Percentiles rank a stretch among this genome's conserved stretches.
These are phyloP conservation scores for Leuciscus waleckii DNA, from an alignment of 2,797 vertebrate genomes.

Conservation along the genomic window DNA sequence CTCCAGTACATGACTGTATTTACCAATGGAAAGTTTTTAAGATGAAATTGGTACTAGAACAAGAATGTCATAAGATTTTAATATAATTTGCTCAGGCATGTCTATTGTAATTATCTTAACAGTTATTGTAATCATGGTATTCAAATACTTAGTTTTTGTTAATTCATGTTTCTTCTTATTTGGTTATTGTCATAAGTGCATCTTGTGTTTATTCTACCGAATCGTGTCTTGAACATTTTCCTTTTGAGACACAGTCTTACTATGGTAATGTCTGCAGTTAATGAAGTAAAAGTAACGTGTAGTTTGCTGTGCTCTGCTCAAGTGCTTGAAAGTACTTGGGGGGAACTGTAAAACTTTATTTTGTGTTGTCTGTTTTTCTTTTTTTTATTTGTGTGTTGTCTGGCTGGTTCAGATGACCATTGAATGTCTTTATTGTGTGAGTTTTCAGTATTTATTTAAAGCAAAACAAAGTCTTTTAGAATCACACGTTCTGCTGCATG, in stretches of 20 bases:
- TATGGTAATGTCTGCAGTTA: neutral
- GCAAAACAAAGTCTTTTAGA: slow-evolving; percentile 32
- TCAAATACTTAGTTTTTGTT: slow-evolving; percentile 21
- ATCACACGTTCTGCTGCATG: slow-evolving; percentile 40
- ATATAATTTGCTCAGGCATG: slow-evolving; percentile 39
- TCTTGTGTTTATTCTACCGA: slow-evolving; percentile 16
- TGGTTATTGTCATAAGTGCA: slow-evolving; percentile 17
- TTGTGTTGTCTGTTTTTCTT: slow-evolving; percentile 1
- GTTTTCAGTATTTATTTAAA: slow-evolving; percentile 58
- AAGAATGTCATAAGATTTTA: slow-evolving; percentile 10
- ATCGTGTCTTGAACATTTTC: slow-evolving; percentile 7
- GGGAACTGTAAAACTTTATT: slow-evolving; percentile 1
- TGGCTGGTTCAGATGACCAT: slow-evolving; percentile 79
- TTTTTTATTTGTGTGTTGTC: slow-evolving; percentile 66
- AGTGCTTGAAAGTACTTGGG: neutral
- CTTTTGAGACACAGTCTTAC: slow-evolving; percentile 1
- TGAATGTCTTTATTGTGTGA: slow-evolving; percentile 40
- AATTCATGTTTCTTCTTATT: slow-evolving; percentile 1
- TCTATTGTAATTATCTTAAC: slow-evolving; percentile 23
- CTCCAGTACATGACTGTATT: neutral
- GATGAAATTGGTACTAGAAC: neutral
- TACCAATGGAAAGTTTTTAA: neutral
- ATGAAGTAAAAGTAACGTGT: slow-evolving; percentile 15
- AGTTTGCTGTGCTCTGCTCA: slow-evolving; percentile 21
- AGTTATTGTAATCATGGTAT: slow-evolving; percentile 28